Conservation (phyloP, 2,797 vertebrate genomes). For the Aeoliscus strigatus region DNA sequence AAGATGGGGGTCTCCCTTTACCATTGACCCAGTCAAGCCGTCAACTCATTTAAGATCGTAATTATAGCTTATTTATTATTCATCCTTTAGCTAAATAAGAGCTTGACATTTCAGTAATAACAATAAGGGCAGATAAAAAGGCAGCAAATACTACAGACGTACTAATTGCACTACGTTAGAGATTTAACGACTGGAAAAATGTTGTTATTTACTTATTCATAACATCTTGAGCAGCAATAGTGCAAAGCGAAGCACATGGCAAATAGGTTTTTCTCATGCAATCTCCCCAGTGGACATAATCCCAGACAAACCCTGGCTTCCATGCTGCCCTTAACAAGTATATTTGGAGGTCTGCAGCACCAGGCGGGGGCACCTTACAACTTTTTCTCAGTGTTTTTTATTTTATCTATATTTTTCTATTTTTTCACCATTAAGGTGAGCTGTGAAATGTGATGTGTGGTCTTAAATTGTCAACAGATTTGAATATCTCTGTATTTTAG, state of each 20-base stretch:
- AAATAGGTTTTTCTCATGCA: constrained; percentile 50
- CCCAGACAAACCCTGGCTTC: constrained; percentile 41
- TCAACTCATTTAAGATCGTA: constrained; percentile 92
- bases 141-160: constrained; percentile 80
- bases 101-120: constrained; percentile 95
- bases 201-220: constrained; percentile 75
- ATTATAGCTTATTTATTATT: constrained; percentile 99
- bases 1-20: constrained; percentile 79
- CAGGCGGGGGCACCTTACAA: constrained; percentile 48
- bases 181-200: constrained; percentile 75
- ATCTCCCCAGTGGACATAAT: constrained; percentile 51
- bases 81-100: constrained; percentile 97
- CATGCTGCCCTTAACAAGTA: constrained; percentile 57
- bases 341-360: constrained; percentile 40
- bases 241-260: constrained; percentile 43
- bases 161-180: constrained; percentile 89
- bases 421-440: constrained; percentile 35
- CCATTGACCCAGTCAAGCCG: constrained; percentile 87
- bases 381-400: constrained; percentile 39
- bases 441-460: constrained; percentile 18
- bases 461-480: no score
- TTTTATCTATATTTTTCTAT: constrained; percentile 35
- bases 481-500: constrained; percentile 12
- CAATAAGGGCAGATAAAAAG: constrained; percentile 73
- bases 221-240: constrained; percentile 52